Base-by-base conservation (phyloP, 2,113 vertebrate species). In the Raja brachyura region DNA sequence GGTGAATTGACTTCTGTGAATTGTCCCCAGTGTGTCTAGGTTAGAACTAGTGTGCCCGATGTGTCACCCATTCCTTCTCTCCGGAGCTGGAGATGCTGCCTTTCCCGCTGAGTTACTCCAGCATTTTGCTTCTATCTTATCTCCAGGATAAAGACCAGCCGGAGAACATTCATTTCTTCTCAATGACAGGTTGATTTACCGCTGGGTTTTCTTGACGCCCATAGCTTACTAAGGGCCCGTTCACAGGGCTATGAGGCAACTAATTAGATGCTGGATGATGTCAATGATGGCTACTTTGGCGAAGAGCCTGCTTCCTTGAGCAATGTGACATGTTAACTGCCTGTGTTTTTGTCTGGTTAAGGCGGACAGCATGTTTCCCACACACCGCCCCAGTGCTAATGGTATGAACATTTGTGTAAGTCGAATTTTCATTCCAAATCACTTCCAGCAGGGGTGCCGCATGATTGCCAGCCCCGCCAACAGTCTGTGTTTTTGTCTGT, bases 181-280 rank as follows among this genome's bases (percentile, higher is more conserved):
- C 59, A 61, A 85, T 85, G 81, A 59, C 81, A 85, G 28, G 54
- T 85, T 85, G 48, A 85, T 85, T 85, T 25, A 59, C 56, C 54
- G 5, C 22, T 54, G 4, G n/a, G 22, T 7, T 31, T 31, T n/a
- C 16, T 48, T 6, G n/a, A 63, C 59, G 59, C 83, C 83, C n/a
- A 63, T 18, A 88, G n/a, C n/a, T 88, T 31, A 11, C 83, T 66
- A 18, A 31, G 13, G 25, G 5, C 59, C 59, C 59, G 31, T 56
- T 31, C 83, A n/a, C 56, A 31, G 56, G 14, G 83, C 25, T 6
- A 25, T 86, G 83, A 63, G n/a, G 83, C 11, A 59, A 88, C 63
- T 88, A 63, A 31, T 88, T 88, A 63, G 83, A 66, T n/a, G 59
- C 59, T 61, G 31, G 83, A 88, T 88, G n/a, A n/a, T 88, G 83